phyloP scores from a whole-genome alignment of 2,113 vertebrate genomes.

The Campylomormyrus numenius region DNA sequence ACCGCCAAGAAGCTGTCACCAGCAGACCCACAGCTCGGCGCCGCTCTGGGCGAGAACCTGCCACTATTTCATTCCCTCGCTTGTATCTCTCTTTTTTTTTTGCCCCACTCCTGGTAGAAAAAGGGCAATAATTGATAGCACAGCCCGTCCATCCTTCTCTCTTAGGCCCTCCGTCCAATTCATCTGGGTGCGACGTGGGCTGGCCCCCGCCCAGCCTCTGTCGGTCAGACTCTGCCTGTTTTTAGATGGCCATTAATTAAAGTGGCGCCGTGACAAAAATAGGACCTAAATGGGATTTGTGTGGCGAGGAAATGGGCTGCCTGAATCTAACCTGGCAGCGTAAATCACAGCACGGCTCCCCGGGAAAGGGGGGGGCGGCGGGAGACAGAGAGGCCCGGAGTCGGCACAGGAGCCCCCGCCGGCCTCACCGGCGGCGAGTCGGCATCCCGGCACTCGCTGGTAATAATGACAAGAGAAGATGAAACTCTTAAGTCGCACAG shows the following conservation, averaged over 20 bases:
- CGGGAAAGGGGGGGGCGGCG: neutral
- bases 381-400: conserved; percentile 18
- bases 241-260: conserved; percentile 65
- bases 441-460: neutral
- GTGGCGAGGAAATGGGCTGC: conserved; percentile 48
- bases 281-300: conserved; percentile 53
- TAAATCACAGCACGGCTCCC: conserved; percentile 47
- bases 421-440: neutral
- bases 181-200: conserved; percentile 58
- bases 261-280: conserved; percentile 57
- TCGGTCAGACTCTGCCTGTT: conserved; percentile 61
- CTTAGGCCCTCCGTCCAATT: conserved; percentile 60
- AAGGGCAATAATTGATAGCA: conserved; percentile 62
- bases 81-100: conserved; percentile 40
- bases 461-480: neutral
- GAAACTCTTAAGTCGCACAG: neutral
- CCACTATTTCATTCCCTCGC: conserved; percentile 26
- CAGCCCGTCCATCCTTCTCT: conserved; percentile 60
- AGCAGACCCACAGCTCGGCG: conserved; percentile 41
- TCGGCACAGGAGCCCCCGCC: neutral
- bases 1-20: conserved; percentile 52
- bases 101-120: conserved; percentile 32
- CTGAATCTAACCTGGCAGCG: conserved; percentile 54
- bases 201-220: conserved; percentile 56
- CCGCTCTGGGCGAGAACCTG: neutral